These are phyloP conservation scores for Mionectes macconnelli DNA, from an alignment of 2,113 vertebrate species.

Conservation along the genomic window DNA sequence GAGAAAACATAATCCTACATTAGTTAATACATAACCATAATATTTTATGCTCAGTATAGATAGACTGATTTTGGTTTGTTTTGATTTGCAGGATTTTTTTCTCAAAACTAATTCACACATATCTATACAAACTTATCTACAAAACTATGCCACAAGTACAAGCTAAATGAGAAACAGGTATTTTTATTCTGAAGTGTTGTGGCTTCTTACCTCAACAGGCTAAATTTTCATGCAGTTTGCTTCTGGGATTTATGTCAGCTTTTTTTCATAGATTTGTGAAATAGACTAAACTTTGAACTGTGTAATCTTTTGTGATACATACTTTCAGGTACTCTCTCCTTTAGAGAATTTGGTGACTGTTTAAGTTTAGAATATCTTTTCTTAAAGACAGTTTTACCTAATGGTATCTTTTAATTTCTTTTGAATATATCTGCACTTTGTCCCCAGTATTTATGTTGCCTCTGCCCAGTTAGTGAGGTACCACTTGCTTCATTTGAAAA, in stretches of 20 bases:
- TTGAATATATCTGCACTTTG: neutral
- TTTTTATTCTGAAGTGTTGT: neutral
- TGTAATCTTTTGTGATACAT: neutral
- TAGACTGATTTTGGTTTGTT: neutral
- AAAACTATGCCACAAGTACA: neutral
- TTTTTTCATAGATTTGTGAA: neutral
- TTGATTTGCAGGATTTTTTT: neutral
- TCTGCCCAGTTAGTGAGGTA: neutral
- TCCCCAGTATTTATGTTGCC: neutral
- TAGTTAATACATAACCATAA: neutral
- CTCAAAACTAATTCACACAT: neutral
- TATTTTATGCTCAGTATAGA: neutral
- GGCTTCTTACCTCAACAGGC: neutral
- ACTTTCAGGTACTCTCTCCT: neutral
- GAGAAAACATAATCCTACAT: neutral
- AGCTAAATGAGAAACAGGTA: neutral
- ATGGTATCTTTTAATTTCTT: neutral
- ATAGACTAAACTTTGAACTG: neutral
- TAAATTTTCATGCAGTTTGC: neutral
- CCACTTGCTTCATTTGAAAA: neutral
- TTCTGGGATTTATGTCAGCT: neutral
- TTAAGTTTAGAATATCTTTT: neutral
- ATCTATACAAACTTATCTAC: neutral
- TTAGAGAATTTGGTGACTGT: neutral
- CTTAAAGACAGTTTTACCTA: neutral